Percentiles rank a stretch among this genome's conserved stretches.
Evolutionary conservation across 2,888 invertebrate species (phyloP).

Genomic region (Pardosa pseudoannulata): DNA sequence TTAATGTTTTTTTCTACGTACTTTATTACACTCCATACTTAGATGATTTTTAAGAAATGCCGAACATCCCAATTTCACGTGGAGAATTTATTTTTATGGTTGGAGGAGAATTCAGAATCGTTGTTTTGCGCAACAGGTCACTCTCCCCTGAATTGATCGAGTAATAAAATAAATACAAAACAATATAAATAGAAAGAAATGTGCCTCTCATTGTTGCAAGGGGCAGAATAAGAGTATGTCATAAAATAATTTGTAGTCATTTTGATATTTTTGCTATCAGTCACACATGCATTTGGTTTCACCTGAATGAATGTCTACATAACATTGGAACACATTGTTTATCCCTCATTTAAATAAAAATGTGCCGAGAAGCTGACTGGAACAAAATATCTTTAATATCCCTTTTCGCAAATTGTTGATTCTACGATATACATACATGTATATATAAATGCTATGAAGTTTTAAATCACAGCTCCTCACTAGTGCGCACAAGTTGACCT

Average conservation of each 20-base stretch:
- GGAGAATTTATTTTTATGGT: background rate
- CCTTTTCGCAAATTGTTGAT: too few relatives aligned
- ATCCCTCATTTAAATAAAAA: too few relatives aligned
- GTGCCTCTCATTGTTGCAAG: background rate
- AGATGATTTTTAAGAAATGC: background rate
- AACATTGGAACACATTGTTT: background rate
- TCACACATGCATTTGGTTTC: background rate
- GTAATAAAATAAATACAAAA: background rate
- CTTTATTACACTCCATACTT: conserved; percentile 3
- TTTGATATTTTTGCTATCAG: background rate
- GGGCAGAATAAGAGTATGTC: conserved; percentile 10
- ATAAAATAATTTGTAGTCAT: background rate
- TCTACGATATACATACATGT: too few relatives aligned
- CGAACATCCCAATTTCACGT: background rate
- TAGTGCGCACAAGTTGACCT: too few relatives aligned
- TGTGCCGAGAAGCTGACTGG: too few relatives aligned
- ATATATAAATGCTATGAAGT: too few relatives aligned
- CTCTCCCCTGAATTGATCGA: background rate
- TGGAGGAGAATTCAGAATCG: background rate
- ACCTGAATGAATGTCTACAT: background rate
- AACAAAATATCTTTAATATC: too few relatives aligned
- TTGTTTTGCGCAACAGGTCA: background rate
- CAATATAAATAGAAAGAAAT: background rate
- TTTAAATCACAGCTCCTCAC: too few relatives aligned
- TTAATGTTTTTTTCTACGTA: background rate